Percentiles rank a stretch among this genome's conserved stretches.
These are phyloP conservation scores for Phoenicopterus ruber DNA, from an alignment of 2,113 vertebrate species.

Conservation along the genomic window DNA sequence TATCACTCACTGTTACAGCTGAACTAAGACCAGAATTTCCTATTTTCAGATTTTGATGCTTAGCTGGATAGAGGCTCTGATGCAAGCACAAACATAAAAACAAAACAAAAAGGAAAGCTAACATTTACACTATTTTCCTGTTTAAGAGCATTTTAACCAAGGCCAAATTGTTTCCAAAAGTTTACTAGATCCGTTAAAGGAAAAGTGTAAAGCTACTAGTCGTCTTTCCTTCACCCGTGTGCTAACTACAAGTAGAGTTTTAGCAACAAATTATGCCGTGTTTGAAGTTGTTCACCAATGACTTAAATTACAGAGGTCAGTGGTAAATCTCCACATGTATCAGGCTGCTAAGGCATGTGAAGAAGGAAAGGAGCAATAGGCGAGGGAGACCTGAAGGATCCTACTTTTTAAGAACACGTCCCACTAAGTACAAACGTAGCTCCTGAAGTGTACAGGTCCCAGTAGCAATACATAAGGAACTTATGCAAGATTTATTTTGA, in stretches of 20 bases:
- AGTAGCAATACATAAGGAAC: background rate
- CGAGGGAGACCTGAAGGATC: rapidly evolving
- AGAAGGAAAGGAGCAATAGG: background rate
- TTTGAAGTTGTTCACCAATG: background rate
- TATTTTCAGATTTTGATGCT: background rate
- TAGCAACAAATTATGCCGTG: rapidly evolving
- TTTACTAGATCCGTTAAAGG: background rate
- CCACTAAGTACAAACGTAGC: background rate
- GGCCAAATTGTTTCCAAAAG: background rate
- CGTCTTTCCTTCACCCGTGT: background rate
- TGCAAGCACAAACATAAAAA: background rate
- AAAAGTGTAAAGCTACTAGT: background rate
- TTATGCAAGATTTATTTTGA: rapidly evolving
- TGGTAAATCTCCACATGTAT: rapidly evolving
- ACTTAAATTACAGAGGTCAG: background rate
- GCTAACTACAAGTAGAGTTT: background rate
- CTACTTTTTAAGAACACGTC: background rate
- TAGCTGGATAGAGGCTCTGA: background rate
- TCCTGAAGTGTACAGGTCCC: background rate
- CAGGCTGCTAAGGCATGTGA: background rate
- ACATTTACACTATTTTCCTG: background rate
- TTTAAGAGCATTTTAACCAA: background rate
- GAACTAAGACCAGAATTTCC: background rate
- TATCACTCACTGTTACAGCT: background rate
- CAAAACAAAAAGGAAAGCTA: background rate